Evolutionary conservation across 1,140 invertebrate genomes (phyloP), one percentile per base, ranked within the genome.

Genomic region (Bombus waltoni): DNA sequence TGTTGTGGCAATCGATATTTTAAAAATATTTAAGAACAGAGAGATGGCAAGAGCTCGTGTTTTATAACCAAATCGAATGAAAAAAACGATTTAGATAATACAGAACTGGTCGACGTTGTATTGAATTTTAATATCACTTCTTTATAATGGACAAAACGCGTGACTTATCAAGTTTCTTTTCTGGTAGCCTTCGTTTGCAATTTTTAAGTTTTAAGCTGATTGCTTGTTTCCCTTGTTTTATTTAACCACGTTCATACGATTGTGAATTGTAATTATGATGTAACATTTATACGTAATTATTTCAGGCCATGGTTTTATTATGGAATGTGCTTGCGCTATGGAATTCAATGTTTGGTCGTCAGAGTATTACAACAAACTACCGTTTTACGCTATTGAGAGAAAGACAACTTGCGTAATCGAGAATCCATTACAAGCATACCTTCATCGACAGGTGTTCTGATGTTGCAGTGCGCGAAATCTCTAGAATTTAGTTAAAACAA

Each of bases 321-420:
- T 94, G 93, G 93, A 94, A 47, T 94, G 94, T 62, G 91, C 93
- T 79, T 95, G 94, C 79, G 92, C 93, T 86, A 91, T 93, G 92
- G 93, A 94, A 81, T 53, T 88, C 68, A 77, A 88, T 76, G 47
- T 68, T 77, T 92, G 92, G 94, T 89, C 89, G 91, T 93, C 94
- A 42, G 80, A 80, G 42, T 86, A 90, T 75, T 87, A 91, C 42
- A 73, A 89, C 44, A 90, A 94, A 74, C 71, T 91, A 79, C 93
- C 93, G 72, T 94, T 94, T 88, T 94, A 94, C 38, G 92, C 92
- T 83, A 91, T 88, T 70, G 92, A 93, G 65, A 91, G 85, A n/a
- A 87, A 91, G 44, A 76, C 89, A 77, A 90, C 89, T 42, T 94
- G 94, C 83, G 86, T 91, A 65, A 89, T 94, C 38, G 88, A 93